Conservation (phyloP, 2,113 vertebrate genomes). For the Glaucomys volans region DNA sequence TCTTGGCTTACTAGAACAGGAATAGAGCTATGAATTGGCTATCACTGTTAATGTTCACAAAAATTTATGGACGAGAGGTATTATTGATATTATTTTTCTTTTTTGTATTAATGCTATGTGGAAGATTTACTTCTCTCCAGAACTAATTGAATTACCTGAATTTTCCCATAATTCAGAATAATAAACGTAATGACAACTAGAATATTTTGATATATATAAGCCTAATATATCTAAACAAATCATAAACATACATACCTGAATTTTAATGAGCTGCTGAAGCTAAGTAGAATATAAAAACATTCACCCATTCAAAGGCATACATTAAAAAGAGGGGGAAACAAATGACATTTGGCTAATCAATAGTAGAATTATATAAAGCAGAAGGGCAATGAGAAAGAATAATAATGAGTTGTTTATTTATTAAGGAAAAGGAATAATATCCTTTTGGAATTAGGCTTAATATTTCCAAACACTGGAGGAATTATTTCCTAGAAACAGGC, state of each 20-base stretch:
- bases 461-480: neutral
- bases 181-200: neutral
- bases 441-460: neutral
- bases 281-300: slow-evolving; percentile 16
- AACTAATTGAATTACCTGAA: neutral
- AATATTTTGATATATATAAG: slow-evolving; percentile 13
- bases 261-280: neutral
- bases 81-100: neutral
- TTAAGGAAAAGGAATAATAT: neutral
- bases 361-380: neutral
- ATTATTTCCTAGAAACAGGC: neutral
- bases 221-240: neutral
- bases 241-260: neutral
- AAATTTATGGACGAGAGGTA: neutral
- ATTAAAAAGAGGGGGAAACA: neutral
- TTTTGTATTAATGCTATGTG: neutral
- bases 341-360: neutral
- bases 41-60: neutral
- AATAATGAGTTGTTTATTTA: neutral
- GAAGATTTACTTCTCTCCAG: neutral
- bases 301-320: neutral
- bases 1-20: neutral
- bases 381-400: slow-evolving; percentile 25
- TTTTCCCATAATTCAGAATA: slow-evolving; percentile 42
- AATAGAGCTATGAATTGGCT: neutral